These are phyloP conservation scores for Donacobius atricapilla DNA, from an alignment of 2,113 vertebrate genomes.

Conservation along the genomic window DNA sequence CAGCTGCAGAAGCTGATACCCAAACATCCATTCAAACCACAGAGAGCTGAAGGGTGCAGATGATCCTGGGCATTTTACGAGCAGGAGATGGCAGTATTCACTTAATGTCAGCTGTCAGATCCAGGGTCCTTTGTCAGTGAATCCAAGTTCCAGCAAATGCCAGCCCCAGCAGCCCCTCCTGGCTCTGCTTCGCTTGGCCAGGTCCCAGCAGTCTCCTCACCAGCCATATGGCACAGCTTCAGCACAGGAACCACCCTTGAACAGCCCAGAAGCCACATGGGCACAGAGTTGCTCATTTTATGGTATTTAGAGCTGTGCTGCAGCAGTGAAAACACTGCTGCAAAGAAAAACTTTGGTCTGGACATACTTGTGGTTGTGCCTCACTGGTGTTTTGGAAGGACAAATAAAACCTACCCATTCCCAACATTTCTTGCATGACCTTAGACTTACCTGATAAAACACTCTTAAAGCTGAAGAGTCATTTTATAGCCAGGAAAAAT, in stretches of 20 bases:
- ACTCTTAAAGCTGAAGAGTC: neutral
- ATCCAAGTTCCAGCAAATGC: neutral
- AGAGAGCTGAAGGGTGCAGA: neutral
- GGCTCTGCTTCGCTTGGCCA: neutral
- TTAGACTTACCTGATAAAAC: neutral
- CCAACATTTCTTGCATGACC: neutral
- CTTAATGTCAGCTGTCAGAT: neutral
- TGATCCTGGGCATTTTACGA: neutral
- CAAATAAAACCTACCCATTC: neutral
- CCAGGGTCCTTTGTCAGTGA: neutral
- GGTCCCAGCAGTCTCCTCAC: neutral
- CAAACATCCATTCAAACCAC: neutral
- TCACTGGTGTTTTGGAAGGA: neutral
- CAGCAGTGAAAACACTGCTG: neutral
- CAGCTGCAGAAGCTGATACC: neutral
- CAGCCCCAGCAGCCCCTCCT: neutral
- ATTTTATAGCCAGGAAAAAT: neutral
- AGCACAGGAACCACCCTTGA: conserved; percentile 49
- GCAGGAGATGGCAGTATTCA: neutral
- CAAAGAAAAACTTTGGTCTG: neutral
- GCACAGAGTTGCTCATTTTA: neutral
- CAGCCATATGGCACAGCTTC: neutral
- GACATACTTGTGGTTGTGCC: neutral
- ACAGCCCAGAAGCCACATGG: neutral
- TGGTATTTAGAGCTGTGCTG: neutral